phyloP scores from a whole-genome alignment of 2,113 vertebrate species.

The Paratilapia polleni region DNA sequence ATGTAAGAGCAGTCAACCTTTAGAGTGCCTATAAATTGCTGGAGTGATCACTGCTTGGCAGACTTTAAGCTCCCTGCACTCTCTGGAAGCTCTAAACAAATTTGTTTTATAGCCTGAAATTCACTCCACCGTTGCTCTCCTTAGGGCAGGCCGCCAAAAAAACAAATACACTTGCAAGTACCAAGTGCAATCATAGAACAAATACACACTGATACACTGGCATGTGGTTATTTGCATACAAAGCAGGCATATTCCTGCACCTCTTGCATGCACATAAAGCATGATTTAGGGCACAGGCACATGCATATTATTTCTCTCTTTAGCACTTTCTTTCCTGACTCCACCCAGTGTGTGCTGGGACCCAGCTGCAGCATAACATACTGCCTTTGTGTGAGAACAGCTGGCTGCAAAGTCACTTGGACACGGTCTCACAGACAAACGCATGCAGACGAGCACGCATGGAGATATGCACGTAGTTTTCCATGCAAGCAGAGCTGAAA shows the following conservation, averaged over 20 bases:
- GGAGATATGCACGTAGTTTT: constrained; percentile 29
- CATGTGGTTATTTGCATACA: constrained; percentile 13
- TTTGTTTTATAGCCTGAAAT: constrained; percentile 63
- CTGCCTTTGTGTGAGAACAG: constrained; percentile 75
- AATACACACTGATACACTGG: neutral
- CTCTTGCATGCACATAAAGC: neutral
- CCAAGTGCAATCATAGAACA: constrained; percentile 6
- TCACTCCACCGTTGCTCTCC: constrained; percentile 34
- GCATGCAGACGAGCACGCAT: constrained; percentile 15
- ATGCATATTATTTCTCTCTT: constrained; percentile 37
- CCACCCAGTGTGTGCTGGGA: constrained; percentile 33
- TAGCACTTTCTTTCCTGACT: constrained; percentile 24
- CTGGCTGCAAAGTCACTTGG: constrained; percentile 74
- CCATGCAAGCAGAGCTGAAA: constrained; percentile 51
- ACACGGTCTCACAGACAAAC: constrained; percentile 34
- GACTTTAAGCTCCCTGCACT: constrained; percentile 50
- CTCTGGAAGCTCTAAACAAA: constrained; percentile 56
- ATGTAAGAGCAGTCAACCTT: constrained; percentile 52
- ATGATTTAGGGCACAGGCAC: constrained; percentile 21
- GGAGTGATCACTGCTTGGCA: constrained; percentile 69
- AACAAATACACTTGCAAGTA: constrained; percentile 25
- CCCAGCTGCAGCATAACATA: constrained; percentile 67
- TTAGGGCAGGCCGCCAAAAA: constrained; percentile 11
- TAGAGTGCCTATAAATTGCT: constrained; percentile 65
- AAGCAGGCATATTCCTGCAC: neutral